A percentile compares a stretch with the other conserved stretches of the same genome.
These are phyloP conservation scores for Acyrthosiphon pisum DNA, from an alignment of 1,140 invertebrate species.

Conservation along the genomic window DNA sequence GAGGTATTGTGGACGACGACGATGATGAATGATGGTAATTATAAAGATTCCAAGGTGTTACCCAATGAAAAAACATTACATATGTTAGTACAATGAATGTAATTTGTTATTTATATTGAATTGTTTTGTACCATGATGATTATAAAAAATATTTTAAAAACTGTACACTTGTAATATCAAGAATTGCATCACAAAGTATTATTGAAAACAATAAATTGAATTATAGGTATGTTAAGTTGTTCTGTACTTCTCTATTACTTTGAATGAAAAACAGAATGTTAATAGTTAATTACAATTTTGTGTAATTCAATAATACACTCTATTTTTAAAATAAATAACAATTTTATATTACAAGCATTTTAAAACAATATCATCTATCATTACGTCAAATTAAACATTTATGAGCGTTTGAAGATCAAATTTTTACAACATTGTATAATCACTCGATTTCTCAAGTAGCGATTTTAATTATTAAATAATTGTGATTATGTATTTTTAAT, in stretches of 20 bases:
- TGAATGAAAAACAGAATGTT: neutral
- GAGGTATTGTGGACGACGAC: conserved; percentile 15
- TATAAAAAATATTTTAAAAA: neutral
- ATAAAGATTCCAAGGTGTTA: neutral
- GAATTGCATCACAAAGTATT: neutral
- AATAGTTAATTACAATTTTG: neutral
- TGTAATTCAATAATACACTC: neutral
- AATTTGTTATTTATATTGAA: neutral
- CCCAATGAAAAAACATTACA: neutral
- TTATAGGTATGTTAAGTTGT: neutral
- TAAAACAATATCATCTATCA: neutral
- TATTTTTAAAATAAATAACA: neutral
- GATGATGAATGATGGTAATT: neutral
- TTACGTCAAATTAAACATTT: no score
- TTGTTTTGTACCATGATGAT: neutral
- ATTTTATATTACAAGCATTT: neutral
- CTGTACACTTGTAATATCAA: neutral
- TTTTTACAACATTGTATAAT: no score
- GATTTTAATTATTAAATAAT: no score
- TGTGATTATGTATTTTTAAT: no score
- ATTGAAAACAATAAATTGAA: neutral
- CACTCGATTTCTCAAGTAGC: no score
- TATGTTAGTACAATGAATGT: neutral
- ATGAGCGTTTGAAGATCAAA: no score
- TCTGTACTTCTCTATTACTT: neutral